phyloP scores from a whole-genome alignment of 2,113 vertebrate genomes.

The Scophthalmus maximus region DNA sequence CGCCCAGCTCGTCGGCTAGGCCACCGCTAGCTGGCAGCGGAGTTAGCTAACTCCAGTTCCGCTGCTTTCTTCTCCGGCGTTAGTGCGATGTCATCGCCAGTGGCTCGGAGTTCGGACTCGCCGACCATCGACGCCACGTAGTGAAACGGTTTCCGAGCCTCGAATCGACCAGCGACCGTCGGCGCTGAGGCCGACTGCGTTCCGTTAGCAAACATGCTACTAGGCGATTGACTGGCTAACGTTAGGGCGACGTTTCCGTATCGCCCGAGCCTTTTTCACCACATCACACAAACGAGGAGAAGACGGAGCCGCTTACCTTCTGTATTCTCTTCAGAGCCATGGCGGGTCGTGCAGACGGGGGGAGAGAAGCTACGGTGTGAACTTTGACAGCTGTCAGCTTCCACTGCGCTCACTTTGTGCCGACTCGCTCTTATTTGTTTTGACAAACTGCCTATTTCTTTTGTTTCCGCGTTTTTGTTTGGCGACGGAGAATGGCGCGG shows the following conservation, averaged over 20 bases:
- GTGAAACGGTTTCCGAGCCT: neutral
- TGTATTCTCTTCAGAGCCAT: slow-evolving; percentile 83
- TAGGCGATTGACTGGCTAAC: slow-evolving; percentile 23
- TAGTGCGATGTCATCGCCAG: neutral
- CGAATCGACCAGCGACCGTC: no score
- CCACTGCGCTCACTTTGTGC: slow-evolving; percentile 49
- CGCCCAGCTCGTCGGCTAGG: slow-evolving; percentile 4
- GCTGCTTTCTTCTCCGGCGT: slow-evolving; percentile 1
- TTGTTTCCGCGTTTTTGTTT: slow-evolving; percentile 82
- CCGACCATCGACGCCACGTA: neutral
- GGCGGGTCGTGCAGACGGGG: neutral
- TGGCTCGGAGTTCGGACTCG: neutral
- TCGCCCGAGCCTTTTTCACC: slow-evolving; percentile 19
- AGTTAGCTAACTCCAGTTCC: slow-evolving; percentile 34
- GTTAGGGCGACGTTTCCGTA: slow-evolving; percentile 49
- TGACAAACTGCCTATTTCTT: slow-evolving; percentile 71
- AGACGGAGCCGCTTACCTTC: slow-evolving; percentile 60
- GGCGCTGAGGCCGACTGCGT: no score
- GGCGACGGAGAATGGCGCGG: slow-evolving; percentile 31
- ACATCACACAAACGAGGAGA: slow-evolving; percentile 22
- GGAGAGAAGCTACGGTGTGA: neutral
- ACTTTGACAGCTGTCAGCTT: slow-evolving; percentile 54
- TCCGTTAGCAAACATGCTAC: slow-evolving; percentile 33
- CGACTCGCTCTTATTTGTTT: slow-evolving; percentile 65
- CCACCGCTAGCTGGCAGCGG: slow-evolving; percentile 28